Percentiles rank a stretch among this genome's conserved stretches.
phyloP scores from a whole-genome alignment of 92 coral and sea anemone genomes.

The Bergia sp. region DNA sequence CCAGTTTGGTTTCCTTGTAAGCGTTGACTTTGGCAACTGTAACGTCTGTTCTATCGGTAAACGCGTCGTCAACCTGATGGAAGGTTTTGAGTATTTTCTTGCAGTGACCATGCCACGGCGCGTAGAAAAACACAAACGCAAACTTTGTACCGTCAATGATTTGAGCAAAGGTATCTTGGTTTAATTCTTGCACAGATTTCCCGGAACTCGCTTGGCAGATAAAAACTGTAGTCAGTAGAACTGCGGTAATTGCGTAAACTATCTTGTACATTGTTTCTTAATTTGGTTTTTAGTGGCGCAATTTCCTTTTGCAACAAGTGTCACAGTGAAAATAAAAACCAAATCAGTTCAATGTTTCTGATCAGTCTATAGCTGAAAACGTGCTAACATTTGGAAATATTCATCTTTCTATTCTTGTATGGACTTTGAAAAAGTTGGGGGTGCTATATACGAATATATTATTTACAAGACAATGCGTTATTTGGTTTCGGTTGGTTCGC shows the following conservation, averaged over 20 bases:
- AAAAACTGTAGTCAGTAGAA: neutral
- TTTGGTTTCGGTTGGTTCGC: constrained; percentile 23
- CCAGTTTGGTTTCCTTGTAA: constrained; percentile 88
- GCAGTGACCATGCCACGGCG: constrained; percentile 85
- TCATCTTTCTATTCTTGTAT: too few species aligned
- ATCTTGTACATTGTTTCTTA: constrained; percentile 8
- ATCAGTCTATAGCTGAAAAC: neutral
- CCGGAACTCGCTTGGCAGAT: constrained; percentile 17
- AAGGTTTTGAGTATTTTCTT: constrained; percentile 62
- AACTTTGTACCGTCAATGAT: constrained; percentile 82
- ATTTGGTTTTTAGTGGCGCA: neutral
- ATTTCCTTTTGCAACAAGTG: neutral
- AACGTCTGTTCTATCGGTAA: constrained; percentile 67
- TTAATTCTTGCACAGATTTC: constrained; percentile 56
- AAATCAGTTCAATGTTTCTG: neutral
- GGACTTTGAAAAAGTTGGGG: neutral
- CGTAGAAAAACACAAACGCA: constrained; percentile 96
- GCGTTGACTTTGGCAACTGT: constrained; percentile 87
- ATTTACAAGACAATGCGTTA: neutral
- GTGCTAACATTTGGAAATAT: neutral
- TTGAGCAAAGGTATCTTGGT: constrained; percentile 59
- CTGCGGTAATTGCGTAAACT: neutral
- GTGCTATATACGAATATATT: neutral
- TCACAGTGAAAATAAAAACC: neutral
- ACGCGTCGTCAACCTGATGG: constrained; percentile 72